These are phyloP conservation scores for Macrochelys suwanniensis DNA, from an alignment of 2,797 vertebrate species.

Conservation along the genomic window DNA sequence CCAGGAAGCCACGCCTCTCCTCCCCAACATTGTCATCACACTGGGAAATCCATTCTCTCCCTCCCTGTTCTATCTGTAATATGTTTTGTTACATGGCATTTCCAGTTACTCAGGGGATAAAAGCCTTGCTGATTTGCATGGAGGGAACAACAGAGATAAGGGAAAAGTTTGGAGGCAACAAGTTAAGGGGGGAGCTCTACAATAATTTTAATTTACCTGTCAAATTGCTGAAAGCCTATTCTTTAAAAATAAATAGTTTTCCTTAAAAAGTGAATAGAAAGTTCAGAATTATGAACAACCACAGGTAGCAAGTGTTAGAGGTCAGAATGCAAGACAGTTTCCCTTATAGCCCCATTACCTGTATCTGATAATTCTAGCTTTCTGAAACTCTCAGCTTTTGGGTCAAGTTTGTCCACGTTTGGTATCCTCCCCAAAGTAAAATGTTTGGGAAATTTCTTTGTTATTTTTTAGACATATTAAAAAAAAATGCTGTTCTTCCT, in stretches of 20 bases:
- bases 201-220: background rate
- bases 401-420: background rate
- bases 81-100: background rate
- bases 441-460: background rate
- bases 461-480: background rate
- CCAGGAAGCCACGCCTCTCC: background rate
- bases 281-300: background rate
- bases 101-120: background rate
- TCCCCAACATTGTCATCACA: background rate
- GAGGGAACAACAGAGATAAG: background rate
- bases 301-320: background rate
- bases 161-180: background rate
- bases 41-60: background rate
- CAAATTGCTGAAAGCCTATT: background rate
- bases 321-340: background rate
- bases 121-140: background rate
- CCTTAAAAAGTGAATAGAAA: background rate
- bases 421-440: background rate
- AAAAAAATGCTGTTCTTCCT: background rate
- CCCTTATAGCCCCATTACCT: background rate
- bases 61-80: background rate
- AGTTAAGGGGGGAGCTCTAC: background rate
- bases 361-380: background rate
- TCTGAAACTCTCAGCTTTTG: too few species aligned
- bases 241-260: background rate